Conservation (phyloP, 2,888 invertebrate genomes). For the Slavum lentiscoides region DNA sequence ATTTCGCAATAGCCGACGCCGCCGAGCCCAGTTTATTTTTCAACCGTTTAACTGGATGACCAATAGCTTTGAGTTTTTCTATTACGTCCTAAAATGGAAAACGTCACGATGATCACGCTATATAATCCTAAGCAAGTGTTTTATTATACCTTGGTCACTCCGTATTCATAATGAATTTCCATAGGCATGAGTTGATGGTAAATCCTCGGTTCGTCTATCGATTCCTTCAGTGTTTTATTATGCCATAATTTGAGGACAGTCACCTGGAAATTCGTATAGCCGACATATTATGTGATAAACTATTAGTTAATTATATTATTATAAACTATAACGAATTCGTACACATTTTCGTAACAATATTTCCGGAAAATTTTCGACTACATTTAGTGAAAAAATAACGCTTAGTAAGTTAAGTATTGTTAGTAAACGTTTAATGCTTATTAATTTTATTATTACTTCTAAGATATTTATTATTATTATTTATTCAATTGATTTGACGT, state of each 20-base stretch:
- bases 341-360: too few species aligned
- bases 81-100: conserved; percentile 33
- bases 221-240: conserved; percentile 67
- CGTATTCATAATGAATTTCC: conserved; percentile 69
- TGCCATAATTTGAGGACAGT: conserved; percentile 71
- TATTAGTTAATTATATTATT: too few species aligned
- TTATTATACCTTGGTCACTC: conserved; percentile 64
- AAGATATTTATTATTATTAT: too few species aligned
- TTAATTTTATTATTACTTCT: too few species aligned
- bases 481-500: too few species aligned
- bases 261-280: conserved; percentile 61
- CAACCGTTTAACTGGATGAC: conserved; percentile 22
- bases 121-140: background rate
- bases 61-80: conserved; percentile 24
- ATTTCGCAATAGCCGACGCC: conserved; percentile 18
- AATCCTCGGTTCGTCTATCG: conserved; percentile 72
- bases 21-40: background rate
- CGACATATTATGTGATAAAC: too few species aligned
- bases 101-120: background rate
- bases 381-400: too few species aligned
- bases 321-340: too few species aligned
- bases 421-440: too few species aligned
- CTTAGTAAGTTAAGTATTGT: too few species aligned
- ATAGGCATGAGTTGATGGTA: conserved; percentile 88
- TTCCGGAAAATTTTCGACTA: too few species aligned